Base-by-base conservation (phyloP, 2,113 vertebrate genomes). In the Eubucco bourcierii region DNA sequence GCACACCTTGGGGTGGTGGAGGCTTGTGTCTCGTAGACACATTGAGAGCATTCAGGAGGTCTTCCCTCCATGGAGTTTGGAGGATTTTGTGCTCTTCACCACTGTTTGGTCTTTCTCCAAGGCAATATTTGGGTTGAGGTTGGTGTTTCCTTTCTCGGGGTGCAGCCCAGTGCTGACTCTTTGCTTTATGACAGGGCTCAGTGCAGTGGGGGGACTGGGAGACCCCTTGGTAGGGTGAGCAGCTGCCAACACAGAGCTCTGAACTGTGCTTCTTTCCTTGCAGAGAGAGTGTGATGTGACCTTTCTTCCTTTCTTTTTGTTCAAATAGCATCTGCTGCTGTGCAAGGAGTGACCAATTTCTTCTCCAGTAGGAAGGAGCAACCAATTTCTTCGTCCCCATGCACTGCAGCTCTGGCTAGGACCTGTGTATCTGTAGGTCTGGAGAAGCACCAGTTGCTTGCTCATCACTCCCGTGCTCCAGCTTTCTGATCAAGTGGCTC, bases 161-260 rank as follows among this genome's bases (percentile, higher is more conserved):
- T 50, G 50, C 75, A 50, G 10, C 52, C 50, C 72, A 12, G 60
- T 34, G 34, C 29, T 34, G 31, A 56, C 58, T 80, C 64, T 84
- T 73, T 15, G 64, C 64, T 92, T 91, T 93, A 8, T 72, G 12
- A 20, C 52, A 58, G 77, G 71, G 84, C 59, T 90, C 50, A 71
- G 61, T 77, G 21, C 76, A 60, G 37, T 4, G 2, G 28, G 31
- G 39, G 41, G 17, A 7, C 46, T 44, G 66, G 70, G 55, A 53
- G 52, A 46, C 76, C 76, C 58, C 55, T 67, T 0, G 0, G 6
- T 20, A 21, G 46, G 59, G 12, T 0, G 0, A 17, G 66, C 47
- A 56, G 34, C 52, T 8, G 9, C 46, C 74, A 55, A 50, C 19
- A 2, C 23, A 19, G 60, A 10, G 65, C 27, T 68, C 78, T 63